Evolutionary conservation across 2,888 invertebrate genomes (phyloP).

Genomic region (Petrophora chlorosata): DNA sequence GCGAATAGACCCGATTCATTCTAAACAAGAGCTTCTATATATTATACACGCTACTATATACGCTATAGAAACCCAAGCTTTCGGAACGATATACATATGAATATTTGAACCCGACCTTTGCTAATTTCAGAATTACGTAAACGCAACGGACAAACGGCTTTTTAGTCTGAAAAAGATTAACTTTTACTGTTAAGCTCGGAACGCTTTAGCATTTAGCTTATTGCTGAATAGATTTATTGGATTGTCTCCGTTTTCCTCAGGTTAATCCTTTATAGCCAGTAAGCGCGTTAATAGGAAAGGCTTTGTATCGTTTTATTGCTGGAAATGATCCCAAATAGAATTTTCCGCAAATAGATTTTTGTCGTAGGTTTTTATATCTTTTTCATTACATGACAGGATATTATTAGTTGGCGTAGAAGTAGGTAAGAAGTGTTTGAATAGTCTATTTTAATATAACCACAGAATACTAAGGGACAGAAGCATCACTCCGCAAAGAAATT

Average conservation of each 20-base stretch:
- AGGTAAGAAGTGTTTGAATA: neutral
- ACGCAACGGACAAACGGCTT: neutral
- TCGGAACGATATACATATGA: too few relatives aligned
- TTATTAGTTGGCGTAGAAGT: neutral
- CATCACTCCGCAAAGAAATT: too few relatives aligned
- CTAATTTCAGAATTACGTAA: neutral
- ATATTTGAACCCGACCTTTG: too few relatives aligned
- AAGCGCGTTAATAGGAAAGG: constrained; percentile 6
- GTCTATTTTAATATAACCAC: too few relatives aligned
- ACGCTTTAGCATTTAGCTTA: too few relatives aligned
- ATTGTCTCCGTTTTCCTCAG: neutral
- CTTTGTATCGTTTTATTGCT: constrained; percentile 2
- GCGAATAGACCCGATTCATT: too few relatives aligned
- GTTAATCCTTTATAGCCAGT: constrained; percentile 5
- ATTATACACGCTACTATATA: too few relatives aligned
- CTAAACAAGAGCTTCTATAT: too few relatives aligned
- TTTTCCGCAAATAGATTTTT: constrained; percentile 10
- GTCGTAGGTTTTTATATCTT: neutral
- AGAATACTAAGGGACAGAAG: too few relatives aligned
- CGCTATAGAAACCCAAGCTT: too few relatives aligned
- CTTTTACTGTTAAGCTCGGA: constrained; percentile 4
- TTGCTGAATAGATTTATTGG: too few relatives aligned
- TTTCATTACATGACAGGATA: neutral
- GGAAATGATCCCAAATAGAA: neutral
- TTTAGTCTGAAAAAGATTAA: constrained; percentile 3